phyloP scores from a whole-genome alignment of 2,113 vertebrate species.

The Oncorhynchus clarkii region DNA sequence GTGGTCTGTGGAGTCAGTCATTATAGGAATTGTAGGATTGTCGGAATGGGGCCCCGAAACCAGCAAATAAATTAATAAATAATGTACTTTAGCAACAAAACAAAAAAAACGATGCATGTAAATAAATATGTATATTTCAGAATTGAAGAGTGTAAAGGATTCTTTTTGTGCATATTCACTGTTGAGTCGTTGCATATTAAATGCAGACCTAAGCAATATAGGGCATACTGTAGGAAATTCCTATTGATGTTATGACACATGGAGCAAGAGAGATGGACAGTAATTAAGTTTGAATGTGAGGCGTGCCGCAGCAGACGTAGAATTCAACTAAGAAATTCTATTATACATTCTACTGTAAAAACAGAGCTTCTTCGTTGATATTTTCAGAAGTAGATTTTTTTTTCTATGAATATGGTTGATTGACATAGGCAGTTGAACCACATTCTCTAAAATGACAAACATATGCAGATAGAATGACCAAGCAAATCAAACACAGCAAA shows the following conservation, averaged over 20 bases:
- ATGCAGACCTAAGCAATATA: background rate
- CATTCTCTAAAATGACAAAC: too few species aligned
- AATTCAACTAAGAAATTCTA: background rate
- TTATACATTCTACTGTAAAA: background rate
- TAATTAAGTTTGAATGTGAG: background rate
- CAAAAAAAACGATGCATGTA: constrained; percentile 17
- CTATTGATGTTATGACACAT: constrained; percentile 36
- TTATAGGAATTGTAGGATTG: constrained; percentile 50
- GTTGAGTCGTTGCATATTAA: constrained; percentile 1
- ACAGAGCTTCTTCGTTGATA: background rate
- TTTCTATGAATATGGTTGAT: too few species aligned
- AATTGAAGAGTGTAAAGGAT: constrained; percentile 19
- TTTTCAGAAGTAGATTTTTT: background rate
- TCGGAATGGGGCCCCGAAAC: constrained; percentile 34
- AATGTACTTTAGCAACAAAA: constrained; percentile 8
- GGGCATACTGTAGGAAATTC: constrained; percentile 16
- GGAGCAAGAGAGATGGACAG: background rate
- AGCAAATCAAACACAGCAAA: too few species aligned
- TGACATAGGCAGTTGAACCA: too few species aligned
- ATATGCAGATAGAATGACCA: too few species aligned
- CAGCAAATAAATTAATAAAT: constrained; percentile 26
- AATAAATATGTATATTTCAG: constrained; percentile 45
- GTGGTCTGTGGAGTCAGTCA: constrained; percentile 38
- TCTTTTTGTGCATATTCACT: constrained; percentile 32
- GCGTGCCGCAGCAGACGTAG: background rate